Evolutionary conservation across 2,888 invertebrate species (phyloP), one percentile per base, ranked within the genome.

Genomic region (Diploptera punctata): DNA sequence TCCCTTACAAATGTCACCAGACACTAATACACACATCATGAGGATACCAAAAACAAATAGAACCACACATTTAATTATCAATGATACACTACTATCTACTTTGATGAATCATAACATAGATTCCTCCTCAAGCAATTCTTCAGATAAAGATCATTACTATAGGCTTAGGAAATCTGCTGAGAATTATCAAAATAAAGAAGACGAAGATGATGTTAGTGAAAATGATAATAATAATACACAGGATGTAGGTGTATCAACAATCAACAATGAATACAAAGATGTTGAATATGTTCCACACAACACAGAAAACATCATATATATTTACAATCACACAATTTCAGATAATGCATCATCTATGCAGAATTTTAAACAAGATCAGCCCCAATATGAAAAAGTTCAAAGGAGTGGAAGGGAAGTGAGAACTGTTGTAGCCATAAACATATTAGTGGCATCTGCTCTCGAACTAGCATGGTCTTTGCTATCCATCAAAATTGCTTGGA

Each of bases 401-500:
- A 16, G 47, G 47, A 13, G 44, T 26, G n/a, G 60, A 3, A 68
- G 54, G 21, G 72, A 72, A 44, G 68, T 68, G 13, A 60, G 74
- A n/a, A 68, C 52, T 18, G 85, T 88, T 1, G 74, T 90, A 38
- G 86, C 86, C 10, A 83, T 89, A 21, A 89, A 90, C 77, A 86
- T 90, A 57, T 78, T 89, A 44, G 87, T 89, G 21, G 87, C 88
- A 0, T 86, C 88, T 0, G 81, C 87, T 65, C 75, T 89, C 19
- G 89, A 89, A 77, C 75, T 87, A 0, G 79, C 88, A 0, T 90
- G 89, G 89, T 89, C 89, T 0, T 79, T 87, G 31, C 79, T 90
- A 19, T 88, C 89, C 61, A 81, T 87, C 0, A 88, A 86, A 79
- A 86, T 90, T 26, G 85, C 88, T 0, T 87, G 87, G 76, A 85